Evolutionary conservation across 2,888 invertebrate species (phyloP).

Genomic region (Xanthorhoe spadicearia): DNA sequence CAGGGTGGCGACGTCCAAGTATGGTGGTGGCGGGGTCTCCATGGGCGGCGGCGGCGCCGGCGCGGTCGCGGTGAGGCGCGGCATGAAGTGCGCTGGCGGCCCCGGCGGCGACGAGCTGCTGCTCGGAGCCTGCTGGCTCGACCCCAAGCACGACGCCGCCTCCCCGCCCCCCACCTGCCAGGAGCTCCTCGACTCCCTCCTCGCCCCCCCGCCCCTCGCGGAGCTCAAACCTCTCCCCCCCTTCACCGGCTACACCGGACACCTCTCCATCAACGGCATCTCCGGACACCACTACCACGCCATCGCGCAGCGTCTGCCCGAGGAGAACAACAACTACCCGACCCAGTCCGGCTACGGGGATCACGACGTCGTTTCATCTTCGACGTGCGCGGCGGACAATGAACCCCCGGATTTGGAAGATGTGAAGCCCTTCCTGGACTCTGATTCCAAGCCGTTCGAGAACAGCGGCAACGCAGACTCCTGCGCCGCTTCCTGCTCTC

Average conservation of each 20-base stretch:
- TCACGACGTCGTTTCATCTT: conserved; percentile 90
- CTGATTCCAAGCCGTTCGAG: conserved; percentile 81
- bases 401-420: conserved; percentile 86
- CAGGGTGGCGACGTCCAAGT: conserved; percentile 84
- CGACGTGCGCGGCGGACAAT: conserved; percentile 88
- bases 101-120: conserved; percentile 86
- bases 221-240: conserved; percentile 93
- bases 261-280: conserved; percentile 94
- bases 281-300: conserved; percentile 95
- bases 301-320: conserved; percentile 90
- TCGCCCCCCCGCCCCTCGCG: conserved; percentile 88
- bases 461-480: conserved; percentile 86
- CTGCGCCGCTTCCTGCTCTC: conserved; percentile 82
- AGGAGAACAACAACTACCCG: conserved; percentile 89
- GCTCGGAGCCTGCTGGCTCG: conserved; percentile 90
- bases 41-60: conserved; percentile 71
- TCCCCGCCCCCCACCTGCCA: conserved; percentile 75
- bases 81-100: conserved; percentile 85
- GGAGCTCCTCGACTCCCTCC: conserved; percentile 90
- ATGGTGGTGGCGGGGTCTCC: conserved; percentile 79
- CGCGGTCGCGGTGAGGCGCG: conserved; percentile 78
- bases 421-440: conserved; percentile 86
- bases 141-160: conserved; percentile 82
- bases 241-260: conserved; percentile 93
- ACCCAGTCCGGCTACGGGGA: conserved; percentile 87